Evolutionary conservation across 1,140 invertebrate species (phyloP), one percentile per base, ranked within the genome.

Genomic region (Condylostylus longicornis): DNA sequence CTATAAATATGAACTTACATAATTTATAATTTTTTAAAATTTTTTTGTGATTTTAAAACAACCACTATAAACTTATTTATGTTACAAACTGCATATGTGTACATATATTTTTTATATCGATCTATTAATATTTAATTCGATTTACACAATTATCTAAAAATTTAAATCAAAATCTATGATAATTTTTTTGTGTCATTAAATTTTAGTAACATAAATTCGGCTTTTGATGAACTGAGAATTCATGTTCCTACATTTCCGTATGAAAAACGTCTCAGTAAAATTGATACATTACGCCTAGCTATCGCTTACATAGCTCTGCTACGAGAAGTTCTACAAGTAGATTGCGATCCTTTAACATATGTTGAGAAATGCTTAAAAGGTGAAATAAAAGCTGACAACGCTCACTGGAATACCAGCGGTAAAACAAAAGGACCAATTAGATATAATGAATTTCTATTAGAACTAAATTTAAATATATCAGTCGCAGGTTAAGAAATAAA

Each of bases 241-340:
- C 88, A 96, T 63, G 91, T 98, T 41, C 94, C 94, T 20, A 98
- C 93, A 29, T 98, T 98, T 64, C 94, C 94, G 0, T 98, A 95
- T 55, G 94, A 98, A 65, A 97, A 97, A 59, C 68, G 94, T 4
- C 69, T 98, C 3, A 94, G 89, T 42, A 98, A 98, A 67, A 96
- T 98, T 42, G 93, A 98, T 65, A 97, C 93, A 0, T 66, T 98
- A 2, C 74, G 91, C 3, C 64, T 98, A 36, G 91, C 93, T 13
- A 96, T 97, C 38, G 89, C 91, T 0, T 98, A 98, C 61, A 98
- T 98, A 36, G 87, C 89, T 2, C 66, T 99, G 18, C 71, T 99
- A 1, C 64, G 82, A 40, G 90, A 95, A 61, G 77, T 96, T 2
- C 65, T 97, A 14, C 76, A 78, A n/a, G 83, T 87, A 0, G 84